Base-by-base conservation (phyloP, 2,113 vertebrate species). In the Sinosuthora webbiana region DNA sequence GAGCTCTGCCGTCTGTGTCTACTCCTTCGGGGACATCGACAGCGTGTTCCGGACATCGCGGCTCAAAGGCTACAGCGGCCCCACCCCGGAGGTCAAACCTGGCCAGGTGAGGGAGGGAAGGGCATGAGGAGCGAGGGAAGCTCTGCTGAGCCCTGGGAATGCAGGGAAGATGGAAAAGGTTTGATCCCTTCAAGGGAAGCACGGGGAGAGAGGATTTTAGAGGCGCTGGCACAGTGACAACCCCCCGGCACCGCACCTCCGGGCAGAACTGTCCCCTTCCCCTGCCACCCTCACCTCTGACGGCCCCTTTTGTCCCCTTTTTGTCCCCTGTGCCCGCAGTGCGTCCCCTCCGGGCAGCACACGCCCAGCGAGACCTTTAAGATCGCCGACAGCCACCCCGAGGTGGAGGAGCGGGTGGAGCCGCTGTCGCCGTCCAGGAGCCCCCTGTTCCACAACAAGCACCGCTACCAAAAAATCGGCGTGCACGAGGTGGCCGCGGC, bases 1-100 rank as follows among this genome's bases (percentile, higher is more conserved):
- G 77, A 98, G 98, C 59, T 99, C 99, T 0, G 99, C 99, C 1
- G 97, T 99, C 63, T 99, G 99, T 0, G 97, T 99, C 75, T 99
- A 99, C 79, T 98, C 98, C 4, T 97, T 99, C 3, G 94, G 60
- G 25, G 98, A 98, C 71, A 98, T 99, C 20, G 98, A 99, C 71
- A n/a, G 27, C 0, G 83, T 99, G 77, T 99, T 99, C 96, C 97
- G 97, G 35, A 98, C 93, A 0, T 99, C 99, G 12, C 92, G 74
- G 8, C 99, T 99, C 94, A 99, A 98, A 74, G 99, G 98, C 79
- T 99, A 98, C 55, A 27, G 84, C 5, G 44, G 93, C 5, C 60
- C 93, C 3, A 91, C 98, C 37, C 98, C 99, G 2, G 93, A 82
- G 28, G 98, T 98, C 53, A 98, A 98, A 73, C 99, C 99, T 6